phyloP scores from a whole-genome alignment of 2,797 vertebrate species.

The Microhierax caerulescens region DNA sequence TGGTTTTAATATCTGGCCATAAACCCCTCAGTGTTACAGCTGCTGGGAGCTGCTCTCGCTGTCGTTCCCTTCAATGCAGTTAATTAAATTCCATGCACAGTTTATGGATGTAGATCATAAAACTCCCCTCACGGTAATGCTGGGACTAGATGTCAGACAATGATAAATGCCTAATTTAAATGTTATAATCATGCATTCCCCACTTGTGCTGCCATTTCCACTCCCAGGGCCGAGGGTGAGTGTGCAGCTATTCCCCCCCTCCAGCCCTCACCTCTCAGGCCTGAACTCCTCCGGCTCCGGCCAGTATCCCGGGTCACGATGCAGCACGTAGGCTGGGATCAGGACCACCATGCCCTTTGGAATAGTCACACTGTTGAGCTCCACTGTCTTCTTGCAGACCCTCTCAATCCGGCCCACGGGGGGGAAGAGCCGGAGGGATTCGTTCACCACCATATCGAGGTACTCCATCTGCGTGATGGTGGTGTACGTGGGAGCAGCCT shows the following conservation, averaged over 20 bases:
- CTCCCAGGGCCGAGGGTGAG: background rate
- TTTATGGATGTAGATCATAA: conserved; percentile 68
- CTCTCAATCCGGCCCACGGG: conserved; percentile 61
- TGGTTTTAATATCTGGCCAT: conserved; percentile 65
- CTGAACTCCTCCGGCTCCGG: conserved; percentile 76
- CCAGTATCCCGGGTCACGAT: conserved; percentile 71
- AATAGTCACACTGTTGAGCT: conserved; percentile 74
- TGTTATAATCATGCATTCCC: conserved; percentile 2
- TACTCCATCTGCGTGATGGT: conserved; percentile 81
- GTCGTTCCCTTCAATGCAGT: conserved; percentile 47
- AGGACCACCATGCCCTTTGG: conserved; percentile 66
- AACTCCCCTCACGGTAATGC: conserved; percentile 50
- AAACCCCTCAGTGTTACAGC: conserved; percentile 70
- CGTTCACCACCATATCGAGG: conserved; percentile 75
- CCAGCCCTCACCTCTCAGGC: conserved; percentile 77
- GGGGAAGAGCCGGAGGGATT: conserved; percentile 77
- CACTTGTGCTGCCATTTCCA: background rate
- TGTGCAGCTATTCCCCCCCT: background rate
- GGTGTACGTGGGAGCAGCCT: conserved; percentile 72
- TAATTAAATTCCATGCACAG: conserved; percentile 72
- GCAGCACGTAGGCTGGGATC: conserved; percentile 74
- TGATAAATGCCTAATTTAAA: conserved; percentile 49
- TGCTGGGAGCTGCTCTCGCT: conserved; percentile 52
- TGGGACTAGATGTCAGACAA: conserved; percentile 54
- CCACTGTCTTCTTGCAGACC: conserved; percentile 77